Conservation (phyloP, 2,113 vertebrate species). For the Podarcis raffonei region DNA sequence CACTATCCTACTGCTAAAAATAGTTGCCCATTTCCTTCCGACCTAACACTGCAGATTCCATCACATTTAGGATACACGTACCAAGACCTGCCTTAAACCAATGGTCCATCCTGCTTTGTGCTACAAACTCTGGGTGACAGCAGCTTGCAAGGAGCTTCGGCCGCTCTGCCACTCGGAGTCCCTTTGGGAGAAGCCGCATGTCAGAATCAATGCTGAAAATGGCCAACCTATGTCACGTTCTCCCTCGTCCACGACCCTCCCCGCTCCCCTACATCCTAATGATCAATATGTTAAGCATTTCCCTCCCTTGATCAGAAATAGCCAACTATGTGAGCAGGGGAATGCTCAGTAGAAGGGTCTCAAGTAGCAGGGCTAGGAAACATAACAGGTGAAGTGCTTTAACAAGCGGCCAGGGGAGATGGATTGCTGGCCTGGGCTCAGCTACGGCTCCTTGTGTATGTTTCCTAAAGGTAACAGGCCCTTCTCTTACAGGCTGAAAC, state of each 20-base stretch:
- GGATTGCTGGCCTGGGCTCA: background rate
- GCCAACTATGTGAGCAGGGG: background rate
- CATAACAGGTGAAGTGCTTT: background rate
- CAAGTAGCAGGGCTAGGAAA: background rate
- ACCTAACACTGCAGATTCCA: background rate
- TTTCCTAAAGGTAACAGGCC: background rate
- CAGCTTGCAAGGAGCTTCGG: background rate
- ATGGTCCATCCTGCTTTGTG: background rate
- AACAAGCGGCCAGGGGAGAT: background rate
- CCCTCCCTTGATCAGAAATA: too few relatives aligned
- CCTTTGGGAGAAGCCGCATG: background rate
- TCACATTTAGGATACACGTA: background rate
- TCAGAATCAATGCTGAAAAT: background rate
- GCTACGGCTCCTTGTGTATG: background rate
- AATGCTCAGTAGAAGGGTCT: background rate
- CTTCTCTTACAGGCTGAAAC: background rate
- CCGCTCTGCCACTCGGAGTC: background rate
- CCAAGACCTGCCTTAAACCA: background rate
- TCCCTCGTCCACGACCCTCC: too few relatives aligned
- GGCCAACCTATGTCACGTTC: background rate
- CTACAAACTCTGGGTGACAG: background rate
- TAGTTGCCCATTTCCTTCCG: conserved; percentile 51
- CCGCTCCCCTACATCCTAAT: too few relatives aligned
- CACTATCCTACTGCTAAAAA: conserved; percentile 54
- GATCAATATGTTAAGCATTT: background rate